phyloP scores from a whole-genome alignment of 2,888 invertebrate species.

The Drosophila colorata region DNA sequence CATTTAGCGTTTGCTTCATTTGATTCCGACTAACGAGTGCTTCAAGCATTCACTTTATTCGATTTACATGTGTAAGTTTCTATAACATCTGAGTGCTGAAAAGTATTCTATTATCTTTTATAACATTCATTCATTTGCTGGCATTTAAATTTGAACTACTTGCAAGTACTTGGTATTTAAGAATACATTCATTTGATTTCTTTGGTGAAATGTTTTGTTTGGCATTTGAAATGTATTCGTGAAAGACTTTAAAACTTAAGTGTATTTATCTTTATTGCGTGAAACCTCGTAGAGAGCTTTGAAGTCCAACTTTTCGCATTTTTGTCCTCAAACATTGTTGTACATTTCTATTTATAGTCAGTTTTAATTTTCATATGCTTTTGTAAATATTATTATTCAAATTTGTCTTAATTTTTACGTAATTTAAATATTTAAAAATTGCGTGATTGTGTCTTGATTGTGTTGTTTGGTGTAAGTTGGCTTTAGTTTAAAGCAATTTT shows the following conservation, averaged over 20 bases:
- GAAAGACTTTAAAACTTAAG: not conserved
- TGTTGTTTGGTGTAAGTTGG: slow-evolving; percentile 9
- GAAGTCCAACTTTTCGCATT: not conserved
- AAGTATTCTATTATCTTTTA: too few species aligned
- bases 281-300: not conserved
- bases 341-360: slow-evolving; percentile 1
- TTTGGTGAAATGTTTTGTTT: not conserved
- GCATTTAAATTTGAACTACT: not conserved
- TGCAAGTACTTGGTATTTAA: not conserved
- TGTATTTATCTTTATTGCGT: not conserved
- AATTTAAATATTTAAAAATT: slow-evolving; percentile 34
- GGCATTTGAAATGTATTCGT: not conserved
- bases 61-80: too few species aligned
- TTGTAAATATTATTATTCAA: slow-evolving; percentile 19
- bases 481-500: not conserved
- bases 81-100: too few species aligned
- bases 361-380: not conserved
- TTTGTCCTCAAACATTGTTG: not conserved
- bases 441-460: slow-evolving; percentile 41
- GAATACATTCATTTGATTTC: slow-evolving; percentile 1
- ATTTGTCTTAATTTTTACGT: slow-evolving; percentile 9
- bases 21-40: too few species aligned
- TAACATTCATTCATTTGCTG: too few species aligned
- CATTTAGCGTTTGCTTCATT: too few species aligned
- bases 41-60: too few species aligned